Base-by-base conservation (phyloP, 2,113 vertebrate species). In the Numenius arquata region DNA sequence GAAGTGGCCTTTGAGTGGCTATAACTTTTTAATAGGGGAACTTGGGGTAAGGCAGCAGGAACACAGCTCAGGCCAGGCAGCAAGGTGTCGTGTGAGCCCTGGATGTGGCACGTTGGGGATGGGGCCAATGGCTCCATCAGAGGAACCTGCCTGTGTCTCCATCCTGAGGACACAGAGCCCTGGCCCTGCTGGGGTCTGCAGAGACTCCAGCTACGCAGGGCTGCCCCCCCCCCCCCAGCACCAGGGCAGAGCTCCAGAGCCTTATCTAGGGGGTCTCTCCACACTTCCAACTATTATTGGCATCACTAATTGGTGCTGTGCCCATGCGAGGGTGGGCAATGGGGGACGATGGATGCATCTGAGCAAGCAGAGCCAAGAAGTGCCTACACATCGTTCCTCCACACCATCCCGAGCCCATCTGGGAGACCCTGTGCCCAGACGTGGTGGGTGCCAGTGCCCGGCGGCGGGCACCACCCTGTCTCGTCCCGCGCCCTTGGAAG, bases 1-100 rank as follows among this genome's bases (percentile, higher is more conserved):
- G 92, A 96, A 96, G 92, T 95, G 90, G 84, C 58, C 90, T 84
- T 96, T 2, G 21, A 96, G 96, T 85, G 95, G 88, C 83, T 96
- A 62, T 47, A 96, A 78, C 83, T 77, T 78, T 68, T 85, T 72
- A 61, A 79, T 9, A 92, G 89, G 74, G 74, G 32, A 84, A 50
- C 83, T 36, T 4, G 20, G 0, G 2, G 71, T 32, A 47, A 47
- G 63, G 84, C 52, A 17, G 56, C 3, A 0, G 77, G 43, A 84
- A 19, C 1, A 0, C 0, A 0, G 58, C 71, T 92, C 67, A 17
- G 70, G 66, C 30, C 0, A 1, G 70, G 56, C 63, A 15, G n/a
- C 3, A 14, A 29, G 50, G 23, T 3, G 0, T 15, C 6, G 5
- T 5, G 70, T 20, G 79, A 80, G 58, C 76, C 40, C 36, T 1